Evolutionary conservation across 2,888 invertebrate species (phyloP), one percentile per base, ranked within the genome.

Genomic region (Lacanobia oleracea): DNA sequence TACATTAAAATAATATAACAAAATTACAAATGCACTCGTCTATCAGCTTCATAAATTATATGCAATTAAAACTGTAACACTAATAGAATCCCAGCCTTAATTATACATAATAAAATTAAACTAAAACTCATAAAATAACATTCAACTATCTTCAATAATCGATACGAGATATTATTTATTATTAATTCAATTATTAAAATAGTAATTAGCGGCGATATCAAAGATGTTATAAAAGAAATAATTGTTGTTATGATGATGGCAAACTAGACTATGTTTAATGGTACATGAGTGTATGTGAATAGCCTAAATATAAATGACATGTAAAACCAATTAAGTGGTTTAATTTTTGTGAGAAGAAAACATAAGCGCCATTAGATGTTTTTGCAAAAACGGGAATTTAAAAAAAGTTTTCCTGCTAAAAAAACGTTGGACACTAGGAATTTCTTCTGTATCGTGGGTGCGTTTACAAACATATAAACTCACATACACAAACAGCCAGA

Each of bases 171-270:
- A 86, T 86, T 88, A 87, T 86, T 86, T 85, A 88, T 88, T 85
- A 84, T 84, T 86, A 88, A 88, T 89, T 89, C 75, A 88, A 88
- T 90, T 88, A 88, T 87, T 83, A 86, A 79, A 82, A 84, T 77
- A 71, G 75, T 83, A 84, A 87, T 88, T 83, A 87, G 88, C 88
- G 88, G 88, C 73, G 12, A 74, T 66, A 72, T 86, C 85, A 83
- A 88, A 88, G 75, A 69, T 53, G 72, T 72, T 62, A 76, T 83
- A 72, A 82, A 82, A 72, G 73, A 82, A 79, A 79, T 84, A 69
- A 51, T 72, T 53, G 56, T 71, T 69, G 61, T 69, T 81, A 81
- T 60, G 40, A 64, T 66, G 16, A 70, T 68, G 66, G 59, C 76
- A 27, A 79, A 80, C 68, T 82, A 33, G 73, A 72, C 63, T 71